Percentiles rank a stretch among this genome's conserved stretches.
Conservation (phyloP, 2,113 vertebrate genomes). For the Prionailurus viverrinus region DNA sequence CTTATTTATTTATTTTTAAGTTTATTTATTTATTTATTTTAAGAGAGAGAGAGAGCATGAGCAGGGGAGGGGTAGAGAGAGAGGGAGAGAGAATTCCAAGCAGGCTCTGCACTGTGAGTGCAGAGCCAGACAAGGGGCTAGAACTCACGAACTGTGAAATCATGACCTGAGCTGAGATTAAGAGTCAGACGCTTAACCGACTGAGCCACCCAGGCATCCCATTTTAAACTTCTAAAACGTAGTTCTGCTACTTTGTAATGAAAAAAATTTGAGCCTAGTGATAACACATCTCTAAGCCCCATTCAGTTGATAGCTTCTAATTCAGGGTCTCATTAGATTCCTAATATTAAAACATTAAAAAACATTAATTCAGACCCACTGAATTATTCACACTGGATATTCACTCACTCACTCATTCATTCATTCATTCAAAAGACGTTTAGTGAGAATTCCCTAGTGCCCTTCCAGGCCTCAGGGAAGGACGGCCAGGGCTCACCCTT, state of each 20-base stretch:
- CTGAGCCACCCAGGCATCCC: too few species aligned
- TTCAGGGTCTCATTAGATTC: neutral
- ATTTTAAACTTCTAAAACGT: neutral
- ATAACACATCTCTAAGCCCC: neutral
- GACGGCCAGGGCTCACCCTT: neutral
- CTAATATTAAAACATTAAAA: neutral
- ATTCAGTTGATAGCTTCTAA: neutral
- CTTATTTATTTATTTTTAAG: too few species aligned
- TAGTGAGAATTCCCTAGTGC: neutral
- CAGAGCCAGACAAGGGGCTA: too few species aligned
- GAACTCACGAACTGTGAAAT: too few species aligned
- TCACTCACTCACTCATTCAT: neutral
- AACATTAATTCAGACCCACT: neutral
- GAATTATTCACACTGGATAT: neutral
- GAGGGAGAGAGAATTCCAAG: too few species aligned
- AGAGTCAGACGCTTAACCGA: too few species aligned
- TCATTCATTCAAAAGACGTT: neutral
- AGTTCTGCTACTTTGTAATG: constrained; percentile 1
- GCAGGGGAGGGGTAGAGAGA: too few species aligned
- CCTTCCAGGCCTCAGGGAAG: neutral
- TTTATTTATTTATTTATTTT: too few species aligned
- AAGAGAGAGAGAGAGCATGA: too few species aligned
- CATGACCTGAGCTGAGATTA: too few species aligned
- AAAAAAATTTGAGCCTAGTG: neutral
- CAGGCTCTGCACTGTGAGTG: too few species aligned